Evolutionary conservation across 2,113 vertebrate species (phyloP), one percentile per base, ranked within the genome.

Genomic region (Coreoperca whiteheadi): DNA sequence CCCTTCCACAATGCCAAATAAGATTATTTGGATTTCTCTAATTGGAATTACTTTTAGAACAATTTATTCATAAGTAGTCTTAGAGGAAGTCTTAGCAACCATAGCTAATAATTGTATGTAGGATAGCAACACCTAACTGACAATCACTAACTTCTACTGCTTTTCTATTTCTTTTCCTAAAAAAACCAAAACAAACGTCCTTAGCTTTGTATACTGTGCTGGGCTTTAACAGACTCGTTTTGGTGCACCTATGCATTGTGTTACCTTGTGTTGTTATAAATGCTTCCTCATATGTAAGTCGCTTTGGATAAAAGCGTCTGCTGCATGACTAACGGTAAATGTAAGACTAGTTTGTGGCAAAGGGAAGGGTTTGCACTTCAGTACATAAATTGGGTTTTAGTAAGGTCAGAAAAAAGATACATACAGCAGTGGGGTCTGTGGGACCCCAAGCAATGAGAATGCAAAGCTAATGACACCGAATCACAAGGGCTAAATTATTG

Each of bases 391-490:
- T 5, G 2, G n/a, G 41, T 20, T 67, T 46, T 67, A 28, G 46
- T 18, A 28, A 68, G 18, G 48, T 70, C 21, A 65, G 21, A n/a
- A 34, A 8, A 50, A 30, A 20, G 6, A 39, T 8, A 48, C 39
- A n/a, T 0, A 48, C 25, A 48, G 20, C 10, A 21, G 9, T 46
- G 16, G 3, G 66, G n/a, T 30, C n/a, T 59, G 14, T 25, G 21
- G 37, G 37, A 25, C 12, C 21, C 23, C 12, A 37, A 30, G 73
- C 37, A 70, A 51, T 41, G 43, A 50, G 7, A 23, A 43, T 71
- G 60, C 48, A 18, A 77, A 51, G 28, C 3, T 10, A 75, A 37
- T 61, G 76, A 25, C 20, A 59, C 15, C 2, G 30, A 54, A 84
- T 59, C 48, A 53, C 32, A 48, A 39, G 1, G 11, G 25, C 21